Evolutionary conservation across 2,797 vertebrate genomes (phyloP).

Genomic region (Falco columbarius): DNA sequence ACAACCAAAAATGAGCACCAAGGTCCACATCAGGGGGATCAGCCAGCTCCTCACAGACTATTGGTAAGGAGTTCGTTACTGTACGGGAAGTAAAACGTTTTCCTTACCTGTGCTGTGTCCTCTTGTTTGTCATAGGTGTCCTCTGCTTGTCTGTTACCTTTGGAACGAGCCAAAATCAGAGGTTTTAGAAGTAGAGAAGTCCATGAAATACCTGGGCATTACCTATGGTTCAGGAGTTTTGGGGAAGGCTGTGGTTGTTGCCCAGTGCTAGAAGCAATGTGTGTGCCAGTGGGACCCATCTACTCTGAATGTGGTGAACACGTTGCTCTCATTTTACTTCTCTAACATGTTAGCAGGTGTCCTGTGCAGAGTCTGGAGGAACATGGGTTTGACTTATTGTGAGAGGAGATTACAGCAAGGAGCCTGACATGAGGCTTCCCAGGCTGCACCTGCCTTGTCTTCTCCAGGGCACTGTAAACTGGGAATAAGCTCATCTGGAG

Average conservation of each 20-base stretch:
- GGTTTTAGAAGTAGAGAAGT: neutral
- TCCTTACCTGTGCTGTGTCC: constrained; percentile 8
- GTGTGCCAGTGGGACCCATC: neutral
- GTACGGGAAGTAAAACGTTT: rapidly evolving
- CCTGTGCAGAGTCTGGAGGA: neutral
- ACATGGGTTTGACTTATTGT: neutral
- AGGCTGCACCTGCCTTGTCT: neutral
- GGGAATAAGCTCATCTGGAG: neutral
- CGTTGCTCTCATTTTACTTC: neutral
- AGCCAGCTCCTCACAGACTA: neutral
- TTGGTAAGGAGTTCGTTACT: neutral
- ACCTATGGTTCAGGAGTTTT: neutral
- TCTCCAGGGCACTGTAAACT: neutral
- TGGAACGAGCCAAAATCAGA: neutral
- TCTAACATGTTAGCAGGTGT: neutral
- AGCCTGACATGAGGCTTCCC: neutral
- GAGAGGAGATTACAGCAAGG: neutral
- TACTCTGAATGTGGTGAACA: neutral
- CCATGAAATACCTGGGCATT: neutral
- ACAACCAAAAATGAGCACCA: neutral
- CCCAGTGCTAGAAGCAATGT: neutral
- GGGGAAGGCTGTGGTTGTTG: neutral
- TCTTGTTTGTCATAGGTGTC: neutral
- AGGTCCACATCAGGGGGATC: neutral
- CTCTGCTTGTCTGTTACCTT: constrained; percentile 21